Conservation (phyloP, 2,888 invertebrate species). For the Alloscopus bannaensis region DNA sequence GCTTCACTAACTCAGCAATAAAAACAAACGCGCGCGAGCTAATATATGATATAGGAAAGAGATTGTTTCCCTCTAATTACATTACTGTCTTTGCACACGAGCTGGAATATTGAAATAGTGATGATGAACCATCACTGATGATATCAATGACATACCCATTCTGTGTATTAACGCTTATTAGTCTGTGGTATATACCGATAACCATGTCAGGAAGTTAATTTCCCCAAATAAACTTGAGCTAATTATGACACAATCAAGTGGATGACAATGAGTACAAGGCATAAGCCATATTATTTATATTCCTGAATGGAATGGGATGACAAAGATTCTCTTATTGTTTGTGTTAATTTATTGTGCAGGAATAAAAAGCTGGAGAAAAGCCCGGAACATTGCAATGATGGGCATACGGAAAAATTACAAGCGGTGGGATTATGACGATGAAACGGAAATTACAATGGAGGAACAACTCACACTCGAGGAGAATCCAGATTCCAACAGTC, state of each 20-base stretch:
- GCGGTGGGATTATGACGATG: conserved; percentile 72
- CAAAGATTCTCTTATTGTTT: conserved; percentile 13
- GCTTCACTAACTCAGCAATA: too few species aligned
- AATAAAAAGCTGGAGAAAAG: conserved; percentile 52
- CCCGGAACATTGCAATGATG: conserved; percentile 62
- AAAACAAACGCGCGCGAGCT: too few species aligned
- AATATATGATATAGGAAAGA: too few species aligned
- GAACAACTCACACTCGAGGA: conserved; percentile 72
- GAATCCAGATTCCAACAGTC: conserved; percentile 58
- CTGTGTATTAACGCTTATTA: too few species aligned
- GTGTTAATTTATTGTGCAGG: conserved; percentile 36
- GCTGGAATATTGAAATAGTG: not conserved
- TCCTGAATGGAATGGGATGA: not conserved
- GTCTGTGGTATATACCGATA: too few species aligned
- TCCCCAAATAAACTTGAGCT: conserved; percentile 39
- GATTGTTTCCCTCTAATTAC: too few species aligned
- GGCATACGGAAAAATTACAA: conserved; percentile 71
- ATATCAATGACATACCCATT: too few species aligned
- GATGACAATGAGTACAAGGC: conserved; percentile 12
- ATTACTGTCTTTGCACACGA: too few species aligned
- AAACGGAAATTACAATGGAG: conserved; percentile 72
- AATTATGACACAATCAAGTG: conserved; percentile 34
- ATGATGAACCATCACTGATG: too few species aligned
- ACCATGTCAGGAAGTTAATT: conserved; percentile 28
- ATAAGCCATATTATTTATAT: not conserved